These are phyloP conservation scores for Merops nubicus DNA, from an alignment of 2,113 vertebrate genomes.

Conservation along the genomic window DNA sequence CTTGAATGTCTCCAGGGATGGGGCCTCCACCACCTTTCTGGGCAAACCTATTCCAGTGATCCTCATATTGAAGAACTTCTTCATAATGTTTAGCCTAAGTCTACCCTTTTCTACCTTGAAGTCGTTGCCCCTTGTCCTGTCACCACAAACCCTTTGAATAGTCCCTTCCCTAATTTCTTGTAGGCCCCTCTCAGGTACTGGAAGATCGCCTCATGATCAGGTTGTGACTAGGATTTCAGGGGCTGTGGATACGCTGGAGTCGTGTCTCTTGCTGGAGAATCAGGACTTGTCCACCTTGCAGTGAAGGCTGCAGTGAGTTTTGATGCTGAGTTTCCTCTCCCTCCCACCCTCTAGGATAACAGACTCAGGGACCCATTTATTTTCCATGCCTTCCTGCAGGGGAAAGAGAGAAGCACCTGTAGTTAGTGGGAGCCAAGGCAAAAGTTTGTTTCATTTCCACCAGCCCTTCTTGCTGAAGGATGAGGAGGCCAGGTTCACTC, in stretches of 20 bases:
- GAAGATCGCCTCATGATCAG: accelerated
- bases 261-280: background rate
- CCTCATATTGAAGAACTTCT: too few relatives aligned
- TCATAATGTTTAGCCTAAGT: too few relatives aligned
- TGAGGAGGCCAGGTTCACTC: background rate
- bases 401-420: background rate
- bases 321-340: background rate
- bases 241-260: background rate
- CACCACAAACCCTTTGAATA: too few relatives aligned
- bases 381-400: background rate
- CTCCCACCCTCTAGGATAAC: background rate
- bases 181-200: too few relatives aligned
- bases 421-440: background rate
- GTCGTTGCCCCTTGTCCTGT: too few relatives aligned
- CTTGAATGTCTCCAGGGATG: too few relatives aligned
- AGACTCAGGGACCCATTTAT: accelerated
- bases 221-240: background rate
- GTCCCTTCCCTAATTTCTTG: too few relatives aligned
- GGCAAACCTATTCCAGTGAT: too few relatives aligned
- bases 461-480: background rate
- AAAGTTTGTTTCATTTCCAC: background rate
- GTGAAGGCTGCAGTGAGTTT: background rate
- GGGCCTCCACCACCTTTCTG: too few relatives aligned
- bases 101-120: too few relatives aligned
- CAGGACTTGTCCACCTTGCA: background rate